phyloP scores from a whole-genome alignment of 2,797 vertebrate species.

The Semotilus atromaculatus region DNA sequence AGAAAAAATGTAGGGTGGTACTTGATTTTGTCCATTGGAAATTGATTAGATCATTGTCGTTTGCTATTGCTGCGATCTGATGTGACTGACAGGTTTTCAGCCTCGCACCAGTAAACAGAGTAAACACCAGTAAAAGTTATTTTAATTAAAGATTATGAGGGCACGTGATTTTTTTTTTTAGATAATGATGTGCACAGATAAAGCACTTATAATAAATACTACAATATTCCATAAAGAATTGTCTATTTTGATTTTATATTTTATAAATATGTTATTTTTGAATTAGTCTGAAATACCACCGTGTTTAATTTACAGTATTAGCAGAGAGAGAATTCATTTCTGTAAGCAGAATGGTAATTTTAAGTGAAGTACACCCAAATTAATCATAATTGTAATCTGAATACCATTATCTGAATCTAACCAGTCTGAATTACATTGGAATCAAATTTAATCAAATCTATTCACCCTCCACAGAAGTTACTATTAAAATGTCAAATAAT shows the following conservation, averaged over 20 bases:
- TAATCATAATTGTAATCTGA: too few relatives aligned
- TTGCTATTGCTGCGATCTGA: not conserved
- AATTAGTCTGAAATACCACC: not conserved
- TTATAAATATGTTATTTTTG: too few relatives aligned
- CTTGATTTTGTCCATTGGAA: not conserved
- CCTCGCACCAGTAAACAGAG: not conserved
- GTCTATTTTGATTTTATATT: not conserved
- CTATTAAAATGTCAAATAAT: not conserved
- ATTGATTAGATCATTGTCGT: not conserved
- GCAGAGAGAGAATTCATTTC: not conserved
- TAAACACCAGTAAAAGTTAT: not conserved
- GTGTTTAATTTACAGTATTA: not conserved
- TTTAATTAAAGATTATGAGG: not conserved
- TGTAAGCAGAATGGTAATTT: not conserved
- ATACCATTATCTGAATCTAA: not conserved
- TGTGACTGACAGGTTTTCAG: not conserved
- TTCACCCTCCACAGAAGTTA: not conserved
- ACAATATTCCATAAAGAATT: not conserved
- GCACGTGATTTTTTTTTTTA: not conserved
- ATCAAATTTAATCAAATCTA: not conserved
- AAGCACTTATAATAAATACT: not conserved
- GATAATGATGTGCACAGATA: not conserved
- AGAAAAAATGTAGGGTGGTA: not conserved
- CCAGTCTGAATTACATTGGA: too few relatives aligned
- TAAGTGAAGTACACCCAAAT: not conserved